These are phyloP conservation scores for Hypena proboscidalis DNA, from an alignment of 2,888 invertebrate genomes.

Conservation along the genomic window DNA sequence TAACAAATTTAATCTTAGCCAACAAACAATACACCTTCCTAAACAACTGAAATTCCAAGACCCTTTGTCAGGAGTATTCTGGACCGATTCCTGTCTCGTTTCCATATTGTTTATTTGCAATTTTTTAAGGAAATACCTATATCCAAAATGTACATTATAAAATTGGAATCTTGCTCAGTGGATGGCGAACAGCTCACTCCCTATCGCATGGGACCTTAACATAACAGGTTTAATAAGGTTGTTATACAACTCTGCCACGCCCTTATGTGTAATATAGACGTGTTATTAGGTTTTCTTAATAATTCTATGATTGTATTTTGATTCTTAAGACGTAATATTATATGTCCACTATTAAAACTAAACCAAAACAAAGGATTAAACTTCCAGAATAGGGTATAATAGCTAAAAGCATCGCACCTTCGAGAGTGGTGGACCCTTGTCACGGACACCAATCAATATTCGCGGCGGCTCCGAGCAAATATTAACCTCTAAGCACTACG, in stretches of 20 bases:
- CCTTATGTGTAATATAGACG: too few relatives aligned
- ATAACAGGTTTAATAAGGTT: too few relatives aligned
- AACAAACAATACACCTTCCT: constrained; percentile 51
- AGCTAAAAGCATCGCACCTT: constrained; percentile 42
- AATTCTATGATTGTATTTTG: too few relatives aligned
- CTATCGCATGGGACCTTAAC: too few relatives aligned
- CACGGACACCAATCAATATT: constrained; percentile 65
- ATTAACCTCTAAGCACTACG: constrained; percentile 51
- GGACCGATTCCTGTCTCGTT: constrained; percentile 5
- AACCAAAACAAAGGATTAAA: background rate
- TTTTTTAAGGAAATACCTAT: too few relatives aligned
- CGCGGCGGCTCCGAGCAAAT: constrained; percentile 53
- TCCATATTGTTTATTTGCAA: background rate
- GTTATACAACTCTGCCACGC: too few relatives aligned
- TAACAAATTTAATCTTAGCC: constrained; percentile 47
- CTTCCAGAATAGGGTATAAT: constrained; percentile 33
- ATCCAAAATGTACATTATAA: too few relatives aligned
- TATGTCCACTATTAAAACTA: background rate
- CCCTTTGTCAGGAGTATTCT: constrained; percentile 35
- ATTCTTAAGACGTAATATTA: too few relatives aligned
- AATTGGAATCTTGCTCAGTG: too few relatives aligned
- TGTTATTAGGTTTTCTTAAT: too few relatives aligned
- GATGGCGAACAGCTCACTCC: too few relatives aligned
- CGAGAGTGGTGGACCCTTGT: constrained; percentile 59
- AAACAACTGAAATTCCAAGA: constrained; percentile 46